Base-by-base conservation (phyloP, 2,888 invertebrate genomes). In the Leuctra nigra region DNA sequence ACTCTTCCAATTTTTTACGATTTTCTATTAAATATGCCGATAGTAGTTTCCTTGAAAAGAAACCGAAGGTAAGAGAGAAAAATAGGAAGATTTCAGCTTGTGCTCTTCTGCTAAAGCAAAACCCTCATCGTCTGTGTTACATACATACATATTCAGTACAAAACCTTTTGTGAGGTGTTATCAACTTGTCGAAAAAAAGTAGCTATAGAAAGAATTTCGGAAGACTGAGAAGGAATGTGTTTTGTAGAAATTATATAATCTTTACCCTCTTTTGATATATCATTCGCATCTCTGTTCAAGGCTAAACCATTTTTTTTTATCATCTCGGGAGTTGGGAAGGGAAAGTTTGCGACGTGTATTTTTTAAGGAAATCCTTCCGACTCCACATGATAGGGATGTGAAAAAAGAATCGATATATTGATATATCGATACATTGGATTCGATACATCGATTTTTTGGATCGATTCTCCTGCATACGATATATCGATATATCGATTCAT, bases 181-280 rank as follows among this genome's bases (percentile, higher is more conserved):
- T 61, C 52, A 57, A 44, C 35, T 60, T 55, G 54, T 18, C n/a
- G n/a, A n/a, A n/a, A n/a, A n/a, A n/a, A n/a, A n/a, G n/a, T n/a
- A n/a, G n/a, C n/a, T 58, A 23, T 57, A 58, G 56, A 41, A 29
- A 58, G 11, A 48, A 57, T 25, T 39, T 59, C 58, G 61, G 61
- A 56, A 61, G 61, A 61, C 61, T 61, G 61, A 61, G 52, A 35
- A 50, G 50, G 50, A 50, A 35, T 50, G 29, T 20, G n/a, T n/a
- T 47, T 47, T 47, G 33, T 50, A 50, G 50, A 18, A 50, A 35
- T 33, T 41, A 41, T 16, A 41, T 41, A 41, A 41, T 41, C 41
- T 41, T 41, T 41, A 41, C 41, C 38, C 41, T 35, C 11, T 29
- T 6, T 29, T 11, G 11, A 29, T 11, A 7, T 29, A 29, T 29